Conservation (phyloP, 2,797 vertebrate species). For the Sphenopsis melanotis region DNA sequence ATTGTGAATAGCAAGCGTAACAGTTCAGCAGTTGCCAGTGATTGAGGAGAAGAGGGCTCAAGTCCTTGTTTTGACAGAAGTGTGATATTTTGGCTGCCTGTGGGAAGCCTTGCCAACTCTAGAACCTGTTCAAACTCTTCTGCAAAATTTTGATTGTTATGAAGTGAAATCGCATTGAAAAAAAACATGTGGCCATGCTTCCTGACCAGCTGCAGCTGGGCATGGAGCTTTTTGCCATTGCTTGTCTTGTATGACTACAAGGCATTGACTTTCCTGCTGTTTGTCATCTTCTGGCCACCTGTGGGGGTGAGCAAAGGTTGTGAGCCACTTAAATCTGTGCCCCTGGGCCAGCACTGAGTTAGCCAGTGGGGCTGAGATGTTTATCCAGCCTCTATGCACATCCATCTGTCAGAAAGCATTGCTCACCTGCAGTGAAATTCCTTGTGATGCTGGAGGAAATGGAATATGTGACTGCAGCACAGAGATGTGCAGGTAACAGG, state of each 20-base stretch:
- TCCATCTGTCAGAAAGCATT: neutral
- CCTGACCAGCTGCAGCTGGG: neutral
- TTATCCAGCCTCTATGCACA: neutral
- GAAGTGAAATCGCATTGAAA: neutral
- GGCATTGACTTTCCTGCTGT: neutral
- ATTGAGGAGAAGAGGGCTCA: neutral
- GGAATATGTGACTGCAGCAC: neutral
- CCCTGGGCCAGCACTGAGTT: neutral
- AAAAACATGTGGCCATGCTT: neutral
- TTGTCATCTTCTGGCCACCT: neutral
- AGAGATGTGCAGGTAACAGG: neutral
- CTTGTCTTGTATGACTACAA: neutral
- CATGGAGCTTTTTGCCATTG: neutral
- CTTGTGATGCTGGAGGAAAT: neutral
- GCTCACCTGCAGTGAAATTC: neutral
- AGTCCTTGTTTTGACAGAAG: neutral
- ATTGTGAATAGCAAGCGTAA: neutral
- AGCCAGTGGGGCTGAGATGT: accelerated
- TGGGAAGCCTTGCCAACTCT: neutral
- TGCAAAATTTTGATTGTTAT: neutral
- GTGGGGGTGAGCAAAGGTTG: neutral
- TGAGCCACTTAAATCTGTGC: neutral
- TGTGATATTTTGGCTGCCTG: neutral
- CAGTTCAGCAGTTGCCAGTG: neutral
- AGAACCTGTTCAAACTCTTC: neutral